These are phyloP conservation scores for Stegodyphus dumicola DNA, from an alignment of 1,140 invertebrate species.

Conservation along the genomic window DNA sequence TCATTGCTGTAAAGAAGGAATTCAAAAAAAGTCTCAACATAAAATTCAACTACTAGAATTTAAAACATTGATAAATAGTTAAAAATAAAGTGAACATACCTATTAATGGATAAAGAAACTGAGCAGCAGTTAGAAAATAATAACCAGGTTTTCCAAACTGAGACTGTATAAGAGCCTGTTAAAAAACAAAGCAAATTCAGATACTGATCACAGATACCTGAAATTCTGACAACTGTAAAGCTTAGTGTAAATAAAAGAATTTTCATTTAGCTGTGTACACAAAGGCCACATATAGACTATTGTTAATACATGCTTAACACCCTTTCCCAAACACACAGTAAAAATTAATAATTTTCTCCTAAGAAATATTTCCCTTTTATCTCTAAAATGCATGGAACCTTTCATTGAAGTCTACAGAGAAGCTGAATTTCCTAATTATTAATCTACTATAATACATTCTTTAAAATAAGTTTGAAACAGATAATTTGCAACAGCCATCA, in stretches of 20 bases:
- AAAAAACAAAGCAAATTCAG: slow-evolving; percentile 32
- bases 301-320: neutral
- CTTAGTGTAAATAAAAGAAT: neutral
- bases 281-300: neutral
- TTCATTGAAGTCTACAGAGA: too few relatives aligned
- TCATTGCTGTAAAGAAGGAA: slow-evolving; percentile 79
- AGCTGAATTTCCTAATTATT: too few relatives aligned
- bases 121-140: slow-evolving; percentile 80
- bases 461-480: too few relatives aligned
- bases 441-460: too few relatives aligned
- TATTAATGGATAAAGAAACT: slow-evolving; percentile 89
- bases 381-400: too few relatives aligned
- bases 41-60: slow-evolving; percentile 8
- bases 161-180: slow-evolving; percentile 80
- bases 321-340: neutral
- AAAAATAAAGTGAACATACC: slow-evolving; percentile 71
- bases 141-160: slow-evolving; percentile 85
- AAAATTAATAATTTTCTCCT: neutral
- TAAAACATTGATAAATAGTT: slow-evolving; percentile 29
- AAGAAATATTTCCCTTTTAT: too few relatives aligned
- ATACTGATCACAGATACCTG: neutral
- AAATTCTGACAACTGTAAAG: neutral
- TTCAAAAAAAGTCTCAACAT: slow-evolving; percentile 15
- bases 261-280: neutral
- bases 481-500: too few relatives aligned